Evolutionary conservation across 2,797 vertebrate species (phyloP).

Genomic region (Malacoraja senta): DNA sequence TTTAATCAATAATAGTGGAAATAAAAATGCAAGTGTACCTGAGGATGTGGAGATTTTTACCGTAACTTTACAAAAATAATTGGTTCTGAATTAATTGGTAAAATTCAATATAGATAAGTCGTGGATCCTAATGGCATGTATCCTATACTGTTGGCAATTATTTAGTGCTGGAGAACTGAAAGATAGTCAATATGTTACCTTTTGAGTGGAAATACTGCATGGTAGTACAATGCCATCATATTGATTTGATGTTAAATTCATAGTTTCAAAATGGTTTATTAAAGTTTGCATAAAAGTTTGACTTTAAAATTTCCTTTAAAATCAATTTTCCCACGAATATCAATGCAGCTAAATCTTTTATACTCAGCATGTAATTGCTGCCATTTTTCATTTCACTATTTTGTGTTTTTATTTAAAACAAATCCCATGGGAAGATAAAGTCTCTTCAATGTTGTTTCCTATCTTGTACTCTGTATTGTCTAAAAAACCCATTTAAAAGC

Average conservation of each 20-base stretch:
- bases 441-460: not conserved
- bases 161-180: too few relatives aligned
- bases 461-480: not conserved
- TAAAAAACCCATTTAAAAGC: not conserved
- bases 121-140: too few relatives aligned
- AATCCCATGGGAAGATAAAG: conserved; percentile 10
- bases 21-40: too few relatives aligned
- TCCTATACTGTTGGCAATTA: too few relatives aligned
- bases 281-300: not conserved
- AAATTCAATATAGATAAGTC: too few relatives aligned
- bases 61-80: too few relatives aligned
- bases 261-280: not conserved
- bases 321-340: not conserved
- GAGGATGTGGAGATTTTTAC: too few relatives aligned
- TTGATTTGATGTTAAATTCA: not conserved
- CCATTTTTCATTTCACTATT: not conserved
- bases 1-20: too few relatives aligned
- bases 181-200: not conserved
- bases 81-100: too few relatives aligned
- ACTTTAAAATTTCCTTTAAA: not conserved
- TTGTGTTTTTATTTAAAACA: not conserved
- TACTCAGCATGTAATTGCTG: not conserved
- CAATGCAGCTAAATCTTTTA: not conserved
- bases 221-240: not conserved
- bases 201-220: not conserved